Evolutionary conservation across 2,888 invertebrate genomes (phyloP).

Genomic region (Phlogophora meticulosa): DNA sequence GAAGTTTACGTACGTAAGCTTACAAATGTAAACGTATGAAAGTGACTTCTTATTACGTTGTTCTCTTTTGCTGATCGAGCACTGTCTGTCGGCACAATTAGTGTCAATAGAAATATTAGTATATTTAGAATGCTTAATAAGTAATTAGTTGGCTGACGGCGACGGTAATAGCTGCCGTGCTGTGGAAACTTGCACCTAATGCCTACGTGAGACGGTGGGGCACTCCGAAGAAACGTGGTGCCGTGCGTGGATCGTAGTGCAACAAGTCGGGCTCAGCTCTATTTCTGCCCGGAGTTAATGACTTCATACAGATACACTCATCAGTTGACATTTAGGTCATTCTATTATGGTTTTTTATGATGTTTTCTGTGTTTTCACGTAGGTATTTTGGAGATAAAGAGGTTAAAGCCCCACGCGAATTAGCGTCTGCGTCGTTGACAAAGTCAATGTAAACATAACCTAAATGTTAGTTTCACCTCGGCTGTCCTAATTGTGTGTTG

Average conservation of each 20-base stretch:
- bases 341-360: slow-evolving; percentile 72
- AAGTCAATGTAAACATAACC: slow-evolving; percentile 56
- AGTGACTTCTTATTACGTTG: slow-evolving; percentile 16
- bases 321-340: slow-evolving; percentile 85
- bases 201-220: too few relatives aligned
- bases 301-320: slow-evolving; percentile 77
- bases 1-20: too few relatives aligned
- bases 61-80: slow-evolving; percentile 35
- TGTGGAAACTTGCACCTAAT: slow-evolving; percentile 2
- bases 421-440: slow-evolving; percentile 52
- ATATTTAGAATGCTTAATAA: slow-evolving; percentile 28
- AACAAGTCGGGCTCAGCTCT: slow-evolving; percentile 62
- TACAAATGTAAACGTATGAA: slow-evolving; percentile 36
- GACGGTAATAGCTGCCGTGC: neutral
- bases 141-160: slow-evolving; percentile 22
- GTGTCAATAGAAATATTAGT: slow-evolving; percentile 6
- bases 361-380: slow-evolving; percentile 66
- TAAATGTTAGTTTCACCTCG: slow-evolving; percentile 31
- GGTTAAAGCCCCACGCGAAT: slow-evolving; percentile 60
- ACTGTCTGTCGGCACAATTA: slow-evolving; percentile 11
- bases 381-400: slow-evolving; percentile 25
- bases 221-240: slow-evolving; percentile 42
- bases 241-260: slow-evolving; percentile 19
- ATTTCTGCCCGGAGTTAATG: slow-evolving; percentile 85
- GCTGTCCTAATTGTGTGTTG: slow-evolving; percentile 1